These are phyloP conservation scores for Amphibalanus amphitrite DNA, from an alignment of 1,140 invertebrate genomes.

Conservation along the genomic window DNA sequence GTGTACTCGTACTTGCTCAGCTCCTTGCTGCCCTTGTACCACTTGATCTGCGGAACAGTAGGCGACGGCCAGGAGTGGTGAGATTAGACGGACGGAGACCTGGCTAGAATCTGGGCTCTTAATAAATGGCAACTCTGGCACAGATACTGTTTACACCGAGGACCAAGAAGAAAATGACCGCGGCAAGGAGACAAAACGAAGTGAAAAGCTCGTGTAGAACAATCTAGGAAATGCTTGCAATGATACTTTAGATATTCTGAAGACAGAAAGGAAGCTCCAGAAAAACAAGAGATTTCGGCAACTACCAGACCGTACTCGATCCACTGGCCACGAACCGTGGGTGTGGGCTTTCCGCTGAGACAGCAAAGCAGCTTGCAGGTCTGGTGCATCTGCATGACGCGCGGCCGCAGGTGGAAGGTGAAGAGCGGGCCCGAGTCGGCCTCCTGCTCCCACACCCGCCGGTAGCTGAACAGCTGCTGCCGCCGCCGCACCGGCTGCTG, in stretches of 20 bases:
- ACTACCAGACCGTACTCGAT: no score
- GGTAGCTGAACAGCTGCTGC: constrained; percentile 54
- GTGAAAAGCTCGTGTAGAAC: no score
- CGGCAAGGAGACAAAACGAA: no score
- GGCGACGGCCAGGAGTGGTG: neutral
- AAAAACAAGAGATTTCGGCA: no score
- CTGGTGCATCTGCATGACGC: constrained; percentile 84
- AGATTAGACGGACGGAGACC: no score
- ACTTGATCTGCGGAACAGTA: constrained; percentile 35
- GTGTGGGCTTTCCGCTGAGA: constrained; percentile 78
- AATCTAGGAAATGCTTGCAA: no score
- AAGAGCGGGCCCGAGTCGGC: constrained; percentile 80
- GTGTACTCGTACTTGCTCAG: constrained; percentile 76
- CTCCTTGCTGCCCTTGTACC: constrained; percentile 87
- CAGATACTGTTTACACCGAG: no score
- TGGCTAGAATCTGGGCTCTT: no score
- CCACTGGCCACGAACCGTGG: constrained; percentile 43
- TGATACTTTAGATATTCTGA: no score
- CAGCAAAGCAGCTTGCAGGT: constrained; percentile 96
- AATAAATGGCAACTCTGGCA: no score
- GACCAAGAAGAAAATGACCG: constrained; percentile 8
- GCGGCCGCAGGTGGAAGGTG: constrained; percentile 89
- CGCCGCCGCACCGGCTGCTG: constrained; percentile 43
- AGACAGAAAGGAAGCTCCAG: no score
- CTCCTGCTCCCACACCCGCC: constrained; percentile 64